Evolutionary conservation across 2,797 vertebrate species (phyloP).

Genomic region (Poeciliopsis turneri): DNA sequence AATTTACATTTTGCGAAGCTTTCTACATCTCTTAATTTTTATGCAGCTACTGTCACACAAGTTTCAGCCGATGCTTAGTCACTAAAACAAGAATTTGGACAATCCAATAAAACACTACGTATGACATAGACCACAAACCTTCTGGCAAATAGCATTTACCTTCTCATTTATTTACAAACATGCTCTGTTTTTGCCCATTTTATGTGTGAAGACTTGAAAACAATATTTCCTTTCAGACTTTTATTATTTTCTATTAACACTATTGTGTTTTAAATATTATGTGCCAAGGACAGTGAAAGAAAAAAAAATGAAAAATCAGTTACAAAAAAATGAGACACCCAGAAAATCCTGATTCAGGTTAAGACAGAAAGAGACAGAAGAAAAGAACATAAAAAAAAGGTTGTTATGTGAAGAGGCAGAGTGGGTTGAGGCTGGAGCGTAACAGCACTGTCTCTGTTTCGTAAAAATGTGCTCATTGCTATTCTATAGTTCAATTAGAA

Average conservation of each 20-base stretch:
- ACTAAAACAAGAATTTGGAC: slow-evolving; percentile 1
- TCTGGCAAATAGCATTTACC: slow-evolving; percentile 27
- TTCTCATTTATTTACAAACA: neutral
- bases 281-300: neutral
- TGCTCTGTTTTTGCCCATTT: neutral
- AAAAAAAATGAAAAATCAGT: neutral
- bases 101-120: slow-evolving; percentile 3
- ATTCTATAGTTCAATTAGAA: slow-evolving; percentile 50
- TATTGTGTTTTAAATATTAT: slow-evolving; percentile 1
- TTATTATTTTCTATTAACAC: slow-evolving; percentile 30
- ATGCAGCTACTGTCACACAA: slow-evolving; percentile 23
- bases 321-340: slow-evolving; percentile 7
- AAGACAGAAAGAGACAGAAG: slow-evolving; percentile 27
- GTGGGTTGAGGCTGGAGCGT: slow-evolving; percentile 26
- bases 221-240: slow-evolving; percentile 17
- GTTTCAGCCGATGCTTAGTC: slow-evolving; percentile 4
- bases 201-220: neutral
- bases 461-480: slow-evolving; percentile 24
- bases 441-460: slow-evolving; percentile 39
- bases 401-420: slow-evolving; percentile 24
- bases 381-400: neutral
- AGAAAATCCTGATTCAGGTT: slow-evolving; percentile 23
- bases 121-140: slow-evolving; percentile 9
- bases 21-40: slow-evolving; percentile 7
- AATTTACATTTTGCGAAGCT: slow-evolving; percentile 27